Base-by-base conservation (phyloP, 2,888 invertebrate genomes). In the Yponomeuta plumbellus region DNA sequence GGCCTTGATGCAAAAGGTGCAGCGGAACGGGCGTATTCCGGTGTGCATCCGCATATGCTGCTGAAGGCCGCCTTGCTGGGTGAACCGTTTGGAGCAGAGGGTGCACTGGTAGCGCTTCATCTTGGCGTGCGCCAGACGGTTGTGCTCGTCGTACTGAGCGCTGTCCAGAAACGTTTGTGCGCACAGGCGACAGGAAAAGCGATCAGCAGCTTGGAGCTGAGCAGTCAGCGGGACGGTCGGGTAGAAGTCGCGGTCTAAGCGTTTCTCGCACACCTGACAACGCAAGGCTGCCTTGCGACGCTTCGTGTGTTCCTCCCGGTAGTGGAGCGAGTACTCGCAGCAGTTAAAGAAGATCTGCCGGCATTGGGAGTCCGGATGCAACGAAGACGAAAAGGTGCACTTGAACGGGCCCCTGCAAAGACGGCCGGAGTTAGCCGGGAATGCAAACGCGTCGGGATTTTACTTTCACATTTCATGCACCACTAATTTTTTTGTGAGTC, bases 41-140 rank as follows among this genome's bases (percentile, higher is more conserved):
- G 88, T 83, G 65, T 91, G 91, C 86, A 88, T 89, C 17, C 91
- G 77, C 85, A 91, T 85, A 68, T 91, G 91, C 70, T 91, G 91
- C 64, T 88, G 90, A 21, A 91, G 70, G 0, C 91, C 91, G 0
- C 91, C 90, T 69, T 85, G 86, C 68, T 91, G 91, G 0, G 90
- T 88, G 72, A 91, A 91, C 0, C 88, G 80, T 70, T 91, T 91
- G 0, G 80, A 74, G 71, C 91, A 91, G 1, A 90, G 77, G 0
- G 81, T 79, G 68, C 91, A 91, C 57, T 88, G 84, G 68, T 88
- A 83, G 0, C 88, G 91, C 69, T 90, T 91, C 74, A 78, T 79
- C 72, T 90, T 91, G 0, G 83, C 80, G 70, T 91, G 91, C 11
- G 81, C 76, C 1, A 80, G 70, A 26, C 86, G 85, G 68, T 83